These are phyloP conservation scores for Laspeyria flexula DNA, from an alignment of 2,888 invertebrate genomes.

Conservation along the genomic window DNA sequence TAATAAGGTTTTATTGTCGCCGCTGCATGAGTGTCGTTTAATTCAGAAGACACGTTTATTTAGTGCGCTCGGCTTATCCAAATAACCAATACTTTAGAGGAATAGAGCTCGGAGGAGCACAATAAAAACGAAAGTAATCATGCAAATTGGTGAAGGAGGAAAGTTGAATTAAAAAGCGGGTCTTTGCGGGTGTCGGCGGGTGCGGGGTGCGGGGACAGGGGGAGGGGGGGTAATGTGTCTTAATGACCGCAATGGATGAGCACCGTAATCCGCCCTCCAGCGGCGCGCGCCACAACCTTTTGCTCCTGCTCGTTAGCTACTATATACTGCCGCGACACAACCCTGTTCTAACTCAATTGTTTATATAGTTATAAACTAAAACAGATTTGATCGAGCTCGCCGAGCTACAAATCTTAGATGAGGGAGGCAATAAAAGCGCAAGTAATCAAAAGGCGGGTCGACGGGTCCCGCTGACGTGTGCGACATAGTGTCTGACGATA, in stretches of 20 bases:
- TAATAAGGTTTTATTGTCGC: slow-evolving; percentile 23
- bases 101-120: slow-evolving; percentile 64
- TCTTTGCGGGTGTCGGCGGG: slow-evolving; percentile 49
- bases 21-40: slow-evolving; percentile 36
- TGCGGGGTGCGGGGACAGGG: slow-evolving; percentile 33
- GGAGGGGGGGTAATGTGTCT: slow-evolving; percentile 76
- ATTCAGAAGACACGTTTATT: slow-evolving; percentile 40
- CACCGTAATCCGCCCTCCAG: slow-evolving; percentile 73
- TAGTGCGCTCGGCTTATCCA: slow-evolving; percentile 52
- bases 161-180: slow-evolving; percentile 86
- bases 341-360: slow-evolving; percentile 50
- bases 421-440: slow-evolving; percentile 44
- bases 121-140: slow-evolving; percentile 86
- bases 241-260: slow-evolving; percentile 85
- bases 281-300: slow-evolving; percentile 67
- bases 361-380: slow-evolving; percentile 33
- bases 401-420: slow-evolving; percentile 39
- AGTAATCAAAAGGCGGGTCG: slow-evolving; percentile 49
- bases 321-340: slow-evolving; percentile 48
- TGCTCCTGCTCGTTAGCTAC: slow-evolving; percentile 62
- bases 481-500: slow-evolving; percentile 42
- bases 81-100: slow-evolving; percentile 60
- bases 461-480: slow-evolving; percentile 34
- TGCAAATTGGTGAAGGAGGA: slow-evolving; percentile 83
- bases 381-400: slow-evolving; percentile 42